phyloP scores from a whole-genome alignment of 2,113 vertebrate genomes.

The Brachypodius melanocephalos region DNA sequence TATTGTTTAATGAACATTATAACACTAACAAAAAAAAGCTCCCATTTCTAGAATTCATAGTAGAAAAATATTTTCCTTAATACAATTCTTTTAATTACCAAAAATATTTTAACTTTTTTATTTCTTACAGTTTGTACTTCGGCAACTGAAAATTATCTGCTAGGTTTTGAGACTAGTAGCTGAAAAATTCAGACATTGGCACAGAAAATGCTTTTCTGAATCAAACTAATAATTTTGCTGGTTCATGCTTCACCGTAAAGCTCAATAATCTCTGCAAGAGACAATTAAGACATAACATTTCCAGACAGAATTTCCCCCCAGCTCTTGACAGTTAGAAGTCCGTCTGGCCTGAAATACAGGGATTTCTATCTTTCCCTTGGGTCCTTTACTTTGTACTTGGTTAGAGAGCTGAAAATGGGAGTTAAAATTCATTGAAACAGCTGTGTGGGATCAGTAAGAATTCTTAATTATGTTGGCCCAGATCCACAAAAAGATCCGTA shows the following conservation, averaged over 20 bases:
- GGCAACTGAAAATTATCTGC: not conserved
- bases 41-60: not conserved
- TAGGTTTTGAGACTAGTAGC: not conserved
- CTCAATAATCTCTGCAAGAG: not conserved
- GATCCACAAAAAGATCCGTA: not conserved
- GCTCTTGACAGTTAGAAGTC: conserved; percentile 8
- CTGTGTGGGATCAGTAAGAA: not conserved
- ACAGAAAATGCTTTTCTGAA: not conserved
- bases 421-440: not conserved
- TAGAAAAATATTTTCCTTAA: not conserved
- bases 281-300: conserved; percentile 7
- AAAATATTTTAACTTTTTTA: not conserved
- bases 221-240: not conserved
- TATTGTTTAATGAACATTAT: not conserved
- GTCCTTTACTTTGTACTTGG: not conserved
- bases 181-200: not conserved
- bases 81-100: not conserved
- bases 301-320: not conserved
- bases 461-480: not conserved
- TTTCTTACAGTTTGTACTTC: not conserved
- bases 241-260: not conserved
- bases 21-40: rapidly evolving
- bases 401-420: conserved; percentile 1
- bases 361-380: not conserved
- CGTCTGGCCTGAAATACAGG: not conserved